Evolutionary conservation across 2,113 vertebrate genomes (phyloP), one percentile per base, ranked within the genome.

Genomic region (Ginglymostoma cirratum): DNA sequence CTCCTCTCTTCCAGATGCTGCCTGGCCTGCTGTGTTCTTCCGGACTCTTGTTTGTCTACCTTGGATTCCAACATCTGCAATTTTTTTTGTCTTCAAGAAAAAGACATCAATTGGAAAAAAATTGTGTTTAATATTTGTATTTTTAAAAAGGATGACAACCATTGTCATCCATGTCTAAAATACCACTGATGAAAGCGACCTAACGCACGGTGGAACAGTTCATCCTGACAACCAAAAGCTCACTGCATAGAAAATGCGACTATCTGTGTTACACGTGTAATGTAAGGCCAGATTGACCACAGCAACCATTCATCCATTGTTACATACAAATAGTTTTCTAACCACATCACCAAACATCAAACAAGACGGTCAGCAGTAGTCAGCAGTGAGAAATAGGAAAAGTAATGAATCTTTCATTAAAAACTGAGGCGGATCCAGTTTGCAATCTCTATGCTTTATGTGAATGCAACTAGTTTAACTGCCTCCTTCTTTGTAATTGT

Each of bases 331-430:
- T 93, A 93, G 89, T 93, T 93, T 93, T 23, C 89, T 93, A 61
- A 34, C 89, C 66, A 66, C 61, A 38, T 93, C 89, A 67, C 89
- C 38, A 61, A 93, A 61, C 89, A 66, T 93, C 61, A 93, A 93
- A 93, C 89, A 93, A 93, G 89, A n/a, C 61, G 66, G 89, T n/a
- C n/a, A n/a, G n/a, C n/a, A n/a, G 89, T 93, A 61, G 89, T 93
- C 89, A 38, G 34, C 61, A 67, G n/a, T 38, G 34, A 61, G 34
- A 65, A 93, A 38, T 66, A 93, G 89, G 89, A 66, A 93, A 93
- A 67, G 89, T 93, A 66, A 93, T 66, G 89, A 67, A 93, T 93
- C 65, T 66, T 93, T 93, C n/a, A 23, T n/a, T 67, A 61, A 66
- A 93, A 42, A 93, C 66, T 38, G 23, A 8, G 61, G 61, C 1